These are phyloP conservation scores for Dufourea novaeangliae DNA, from an alignment of 1,140 invertebrate species.

Conservation along the genomic window DNA sequence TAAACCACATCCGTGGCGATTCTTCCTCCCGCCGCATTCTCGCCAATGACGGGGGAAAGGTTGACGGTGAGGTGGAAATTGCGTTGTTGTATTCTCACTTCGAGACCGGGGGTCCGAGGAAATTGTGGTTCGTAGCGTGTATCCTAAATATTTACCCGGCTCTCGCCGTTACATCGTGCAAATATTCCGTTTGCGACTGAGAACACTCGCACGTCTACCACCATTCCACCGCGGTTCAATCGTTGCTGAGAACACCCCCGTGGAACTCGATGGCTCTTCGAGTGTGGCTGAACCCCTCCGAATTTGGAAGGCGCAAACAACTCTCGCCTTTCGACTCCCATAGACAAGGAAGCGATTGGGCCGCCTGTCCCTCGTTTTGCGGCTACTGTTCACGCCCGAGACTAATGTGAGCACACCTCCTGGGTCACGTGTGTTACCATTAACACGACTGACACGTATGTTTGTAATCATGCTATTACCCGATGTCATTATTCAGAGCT, in stretches of 20 bases:
- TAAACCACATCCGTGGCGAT: slow-evolving; percentile 20
- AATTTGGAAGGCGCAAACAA: slow-evolving; percentile 4
- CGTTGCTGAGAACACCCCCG: slow-evolving; percentile 30
- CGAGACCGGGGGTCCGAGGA: slow-evolving; percentile 32
- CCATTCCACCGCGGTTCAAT: slow-evolving; percentile 18
- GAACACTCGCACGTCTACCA: slow-evolving; percentile 58
- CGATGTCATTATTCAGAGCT: no score
- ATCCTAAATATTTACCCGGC: slow-evolving; percentile 67
- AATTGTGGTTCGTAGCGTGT: slow-evolving; percentile 61
- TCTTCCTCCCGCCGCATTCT: not conserved
- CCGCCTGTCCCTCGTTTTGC: no score
- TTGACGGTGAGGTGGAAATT: slow-evolving; percentile 56
- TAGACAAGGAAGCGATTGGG: not conserved
- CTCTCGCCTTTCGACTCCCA: slow-evolving; percentile 17
- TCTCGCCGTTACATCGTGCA: slow-evolving; percentile 63
- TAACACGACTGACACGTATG: no score
- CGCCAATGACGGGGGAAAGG: slow-evolving; percentile 46
- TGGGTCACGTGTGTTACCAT: no score
- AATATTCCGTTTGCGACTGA: slow-evolving; percentile 62
- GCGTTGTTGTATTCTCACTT: slow-evolving; percentile 59
- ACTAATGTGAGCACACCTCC: no score
- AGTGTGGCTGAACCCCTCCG: not conserved
- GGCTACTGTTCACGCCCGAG: no score
- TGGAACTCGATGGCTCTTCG: slow-evolving; percentile 35
- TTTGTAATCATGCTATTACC: no score